Conservation (phyloP, 2,113 vertebrate species). For the Amblyornis subalaris region DNA sequence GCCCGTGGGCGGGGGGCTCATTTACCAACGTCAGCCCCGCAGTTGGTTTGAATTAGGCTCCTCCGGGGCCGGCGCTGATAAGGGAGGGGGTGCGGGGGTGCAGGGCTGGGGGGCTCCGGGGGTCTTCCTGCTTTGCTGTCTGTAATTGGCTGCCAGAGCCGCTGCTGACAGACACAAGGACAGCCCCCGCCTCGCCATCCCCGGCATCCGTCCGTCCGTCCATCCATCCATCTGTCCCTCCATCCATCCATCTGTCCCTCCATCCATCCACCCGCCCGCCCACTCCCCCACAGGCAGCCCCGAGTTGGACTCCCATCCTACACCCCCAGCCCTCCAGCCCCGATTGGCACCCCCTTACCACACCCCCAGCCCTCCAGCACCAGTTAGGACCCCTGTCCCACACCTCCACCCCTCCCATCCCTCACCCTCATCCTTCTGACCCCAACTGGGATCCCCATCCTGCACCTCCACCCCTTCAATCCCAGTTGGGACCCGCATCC, state of each 20-base stretch:
- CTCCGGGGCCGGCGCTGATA: slow-evolving; percentile 6
- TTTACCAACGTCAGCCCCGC: slow-evolving; percentile 35
- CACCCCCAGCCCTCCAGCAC: no score
- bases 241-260: no score
- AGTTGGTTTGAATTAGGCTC: slow-evolving; percentile 54
- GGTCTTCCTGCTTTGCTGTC: slow-evolving; percentile 10
- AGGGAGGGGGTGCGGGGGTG: not conserved
- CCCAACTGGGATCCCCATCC: no score
- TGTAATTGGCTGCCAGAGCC: slow-evolving; percentile 5
- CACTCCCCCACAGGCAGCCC: not conserved
- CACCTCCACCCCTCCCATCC: no score
- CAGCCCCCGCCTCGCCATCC: not conserved
- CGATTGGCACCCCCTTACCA: no score
- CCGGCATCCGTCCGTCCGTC: not conserved
- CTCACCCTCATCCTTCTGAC: not conserved
- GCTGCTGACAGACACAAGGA: slow-evolving; percentile 16
- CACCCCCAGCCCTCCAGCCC: not conserved
- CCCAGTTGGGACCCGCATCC: not conserved
- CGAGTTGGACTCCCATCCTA: not conserved
- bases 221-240: not conserved
- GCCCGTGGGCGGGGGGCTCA: not conserved
- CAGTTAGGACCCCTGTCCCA: no score
- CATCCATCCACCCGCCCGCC: not conserved
- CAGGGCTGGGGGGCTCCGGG: not conserved
- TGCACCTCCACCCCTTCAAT: no score